Base-by-base conservation (phyloP, 2,113 vertebrate species). In the Sigmodon hispidus region DNA sequence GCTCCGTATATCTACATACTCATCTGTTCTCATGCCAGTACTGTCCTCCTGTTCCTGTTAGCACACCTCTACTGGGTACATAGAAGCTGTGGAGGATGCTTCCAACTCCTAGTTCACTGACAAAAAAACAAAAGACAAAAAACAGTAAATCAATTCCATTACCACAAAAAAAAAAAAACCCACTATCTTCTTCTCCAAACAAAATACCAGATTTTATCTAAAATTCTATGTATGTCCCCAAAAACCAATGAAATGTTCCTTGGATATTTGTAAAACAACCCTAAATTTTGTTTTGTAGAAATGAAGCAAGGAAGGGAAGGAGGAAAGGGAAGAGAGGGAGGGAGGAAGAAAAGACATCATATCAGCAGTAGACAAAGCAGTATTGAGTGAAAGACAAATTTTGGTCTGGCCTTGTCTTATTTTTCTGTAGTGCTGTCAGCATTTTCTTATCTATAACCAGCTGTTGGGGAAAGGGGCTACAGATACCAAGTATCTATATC, bases 271-370 rank as follows among this genome's bases (percentile, higher is more conserved):
- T 45, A 43, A 83, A 45, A 84, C 29, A 34, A 50, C 26, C 15
- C 26, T 77, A 31, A 77, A 77, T 50, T 77, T 48, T 76, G 16
- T 19, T n/a, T n/a, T n/a, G n/a, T 10, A 61, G 6, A 77, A 31
- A 17, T 7, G 34, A 10, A 16, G 8, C 9, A 55, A 21, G 21
- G 31, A 79, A 0, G 7, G 15, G 2, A 15, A 43, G 29, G 2
- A 17, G 29, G 3, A 3, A 31, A 6, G 0, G 24, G 2, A 50
- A 12, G 5, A 55, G 50, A 76, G 24, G 16, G 24, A 75, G 43
- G 34, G 29, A 36, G 9, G 31, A 31, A 34, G 29, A 17, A 5
- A 70, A 16, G 1, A n/a, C 36, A 19, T 9, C n/a, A 72, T 40
- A 22, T 34, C 15, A 50, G 29, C 15, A 48, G 17, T 17, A 80